phyloP scores from a whole-genome alignment of 2,113 vertebrate species.

The Actinemys pallida region DNA sequence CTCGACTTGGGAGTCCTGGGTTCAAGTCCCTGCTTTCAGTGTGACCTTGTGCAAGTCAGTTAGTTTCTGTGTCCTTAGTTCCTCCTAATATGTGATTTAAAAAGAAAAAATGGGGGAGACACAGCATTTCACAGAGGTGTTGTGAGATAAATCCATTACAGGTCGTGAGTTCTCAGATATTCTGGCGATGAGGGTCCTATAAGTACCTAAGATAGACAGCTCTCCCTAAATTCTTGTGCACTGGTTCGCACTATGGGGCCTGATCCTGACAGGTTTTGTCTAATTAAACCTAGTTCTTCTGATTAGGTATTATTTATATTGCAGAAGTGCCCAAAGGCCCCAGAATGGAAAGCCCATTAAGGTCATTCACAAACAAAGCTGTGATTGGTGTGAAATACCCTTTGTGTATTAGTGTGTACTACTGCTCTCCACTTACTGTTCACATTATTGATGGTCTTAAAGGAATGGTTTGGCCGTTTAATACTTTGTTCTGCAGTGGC shows the following conservation, averaged over 20 bases:
- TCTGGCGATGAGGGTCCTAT: background rate
- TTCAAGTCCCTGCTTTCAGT: accelerated
- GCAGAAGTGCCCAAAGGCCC: background rate
- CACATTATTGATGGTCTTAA: background rate
- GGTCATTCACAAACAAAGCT: background rate
- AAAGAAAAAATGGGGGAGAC: background rate
- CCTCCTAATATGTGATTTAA: background rate
- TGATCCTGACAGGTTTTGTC: background rate
- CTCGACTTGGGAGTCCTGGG: background rate
- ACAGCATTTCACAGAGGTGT: background rate
- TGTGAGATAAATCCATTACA: background rate
- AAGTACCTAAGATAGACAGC: background rate
- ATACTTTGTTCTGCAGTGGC: background rate
- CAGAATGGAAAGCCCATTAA: background rate
- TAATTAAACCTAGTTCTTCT: background rate
- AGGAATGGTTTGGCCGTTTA: background rate
- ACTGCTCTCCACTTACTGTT: background rate
- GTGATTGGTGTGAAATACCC: background rate
- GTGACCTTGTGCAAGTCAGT: background rate
- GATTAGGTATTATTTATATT: background rate
- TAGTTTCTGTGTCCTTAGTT: background rate
- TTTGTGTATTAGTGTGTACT: background rate
- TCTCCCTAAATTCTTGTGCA: background rate
- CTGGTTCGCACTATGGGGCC: background rate
- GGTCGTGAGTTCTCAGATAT: no score